Percentiles rank a stretch among this genome's conserved stretches.
These are phyloP conservation scores for Cephus rjabovi DNA, from an alignment of 2,888 invertebrate species.

Conservation along the genomic window DNA sequence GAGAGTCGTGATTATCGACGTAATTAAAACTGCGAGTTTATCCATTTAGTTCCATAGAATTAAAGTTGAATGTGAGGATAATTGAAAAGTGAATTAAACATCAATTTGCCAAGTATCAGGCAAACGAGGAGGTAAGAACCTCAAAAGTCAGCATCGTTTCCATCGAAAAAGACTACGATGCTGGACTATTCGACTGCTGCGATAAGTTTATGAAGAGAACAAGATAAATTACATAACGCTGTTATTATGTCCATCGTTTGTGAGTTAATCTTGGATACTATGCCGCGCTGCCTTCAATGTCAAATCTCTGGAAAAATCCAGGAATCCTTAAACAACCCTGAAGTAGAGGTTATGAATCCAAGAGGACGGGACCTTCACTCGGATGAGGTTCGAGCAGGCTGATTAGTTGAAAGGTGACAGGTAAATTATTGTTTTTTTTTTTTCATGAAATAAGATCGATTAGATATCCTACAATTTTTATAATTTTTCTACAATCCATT, in stretches of 20 bases:
- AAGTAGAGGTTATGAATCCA: not conserved
- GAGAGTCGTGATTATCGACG: not conserved
- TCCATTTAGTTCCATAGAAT: not conserved
- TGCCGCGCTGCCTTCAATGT: not conserved
- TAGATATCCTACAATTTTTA: not conserved
- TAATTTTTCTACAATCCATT: not conserved
- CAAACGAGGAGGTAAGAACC: not conserved
- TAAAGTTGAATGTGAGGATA: not conserved
- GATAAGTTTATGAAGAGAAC: not conserved
- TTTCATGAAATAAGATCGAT: not conserved
- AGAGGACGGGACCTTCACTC: not conserved
- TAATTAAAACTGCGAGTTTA: not conserved
- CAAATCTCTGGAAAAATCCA: not conserved
- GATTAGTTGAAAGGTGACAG: not conserved
- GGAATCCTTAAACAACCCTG: not conserved
- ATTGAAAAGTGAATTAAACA: not conserved
- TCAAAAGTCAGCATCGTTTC: not conserved
- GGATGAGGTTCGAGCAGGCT: not conserved
- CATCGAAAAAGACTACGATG: not conserved
- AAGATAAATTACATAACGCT: not conserved
- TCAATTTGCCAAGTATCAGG: not conserved
- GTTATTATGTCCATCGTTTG: not conserved
- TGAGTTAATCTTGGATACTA: not conserved
- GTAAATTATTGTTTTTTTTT: not conserved
- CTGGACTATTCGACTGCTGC: not conserved